Conservation (phyloP, 1,140 invertebrate species). For the Onthophagus taurus region DNA sequence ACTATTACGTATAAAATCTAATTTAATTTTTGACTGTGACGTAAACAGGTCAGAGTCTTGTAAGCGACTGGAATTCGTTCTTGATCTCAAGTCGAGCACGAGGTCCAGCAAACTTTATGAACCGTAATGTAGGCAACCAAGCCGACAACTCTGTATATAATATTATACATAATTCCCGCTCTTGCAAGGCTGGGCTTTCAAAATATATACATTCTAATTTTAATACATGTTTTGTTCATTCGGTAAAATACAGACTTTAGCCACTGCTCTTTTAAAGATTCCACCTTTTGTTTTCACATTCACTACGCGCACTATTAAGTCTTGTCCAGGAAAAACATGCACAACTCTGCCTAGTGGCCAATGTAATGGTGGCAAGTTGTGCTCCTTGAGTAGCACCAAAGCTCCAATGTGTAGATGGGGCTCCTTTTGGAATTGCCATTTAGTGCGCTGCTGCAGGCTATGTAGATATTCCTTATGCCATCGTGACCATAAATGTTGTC, state of each 20-base stretch:
- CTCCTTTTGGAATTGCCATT: not conserved
- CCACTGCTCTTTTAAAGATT: not conserved
- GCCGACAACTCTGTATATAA: no score
- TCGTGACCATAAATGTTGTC: conserved; percentile 23
- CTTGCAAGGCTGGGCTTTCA: no score
- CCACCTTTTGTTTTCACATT: not conserved
- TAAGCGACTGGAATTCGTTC: no score
- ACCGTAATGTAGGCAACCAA: no score
- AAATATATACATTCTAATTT: no score
- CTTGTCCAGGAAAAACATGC: not conserved
- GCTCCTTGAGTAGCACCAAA: not conserved
- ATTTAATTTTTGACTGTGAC: no score
- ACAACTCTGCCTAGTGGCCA: not conserved
- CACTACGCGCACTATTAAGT: not conserved
- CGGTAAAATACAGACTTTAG: not conserved
- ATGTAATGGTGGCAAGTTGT: not conserved
- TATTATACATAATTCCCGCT: no score
- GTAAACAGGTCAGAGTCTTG: no score
- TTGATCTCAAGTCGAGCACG: no score
- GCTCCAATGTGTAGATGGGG: not conserved
- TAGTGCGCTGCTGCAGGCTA: conserved; percentile 6
- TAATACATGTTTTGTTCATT: no score
- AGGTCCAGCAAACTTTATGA: no score
- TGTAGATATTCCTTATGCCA: conserved; percentile 27
- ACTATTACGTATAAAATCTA: no score